Conservation (phyloP, 2,797 vertebrate genomes). For the Discoglossus pictus region DNA sequence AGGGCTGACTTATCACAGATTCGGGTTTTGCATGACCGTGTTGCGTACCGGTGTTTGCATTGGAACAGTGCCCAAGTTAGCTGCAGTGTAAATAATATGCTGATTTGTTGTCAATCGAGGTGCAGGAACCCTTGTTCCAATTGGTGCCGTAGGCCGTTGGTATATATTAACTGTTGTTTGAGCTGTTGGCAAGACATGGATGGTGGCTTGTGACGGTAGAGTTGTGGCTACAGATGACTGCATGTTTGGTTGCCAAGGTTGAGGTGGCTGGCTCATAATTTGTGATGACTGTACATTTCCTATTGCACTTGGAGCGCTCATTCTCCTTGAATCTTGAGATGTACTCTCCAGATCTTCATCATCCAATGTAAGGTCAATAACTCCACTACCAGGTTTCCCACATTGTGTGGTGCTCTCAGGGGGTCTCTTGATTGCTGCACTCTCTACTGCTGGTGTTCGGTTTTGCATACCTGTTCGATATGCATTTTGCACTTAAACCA, state of each 20-base stretch:
- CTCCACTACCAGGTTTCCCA: conserved; percentile 80
- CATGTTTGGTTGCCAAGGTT: conserved; percentile 61
- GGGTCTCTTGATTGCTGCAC: conserved; percentile 69
- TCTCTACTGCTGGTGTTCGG: conserved; percentile 66
- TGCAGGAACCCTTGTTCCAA: conserved; percentile 67
- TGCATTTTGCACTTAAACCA: conserved; percentile 56
- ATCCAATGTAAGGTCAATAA: conserved; percentile 96
- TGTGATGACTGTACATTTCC: conserved; percentile 57
- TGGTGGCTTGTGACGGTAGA: conserved; percentile 69
- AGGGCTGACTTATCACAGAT: conserved; percentile 72
- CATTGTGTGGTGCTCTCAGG: conserved; percentile 69
- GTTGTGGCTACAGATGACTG: conserved; percentile 70
- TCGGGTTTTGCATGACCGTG: conserved; percentile 67
- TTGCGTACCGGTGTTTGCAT: conserved; percentile 70
- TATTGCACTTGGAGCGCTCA: conserved; percentile 56
- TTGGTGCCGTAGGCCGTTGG: conserved; percentile 69
- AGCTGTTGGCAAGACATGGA: conserved; percentile 75
- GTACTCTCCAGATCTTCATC: conserved; percentile 83
- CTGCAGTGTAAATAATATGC: conserved; percentile 73
- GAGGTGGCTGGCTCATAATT: conserved; percentile 61
- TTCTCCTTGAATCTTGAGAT: conserved; percentile 69
- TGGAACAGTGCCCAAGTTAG: conserved; percentile 64
- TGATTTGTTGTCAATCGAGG: conserved; percentile 69
- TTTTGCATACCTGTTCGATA: conserved; percentile 72
- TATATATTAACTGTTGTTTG: conserved; percentile 75